Evolutionary conservation across 2,888 invertebrate genomes (phyloP), one percentile per base, ranked within the genome.

Genomic region (Tillus elongatus): DNA sequence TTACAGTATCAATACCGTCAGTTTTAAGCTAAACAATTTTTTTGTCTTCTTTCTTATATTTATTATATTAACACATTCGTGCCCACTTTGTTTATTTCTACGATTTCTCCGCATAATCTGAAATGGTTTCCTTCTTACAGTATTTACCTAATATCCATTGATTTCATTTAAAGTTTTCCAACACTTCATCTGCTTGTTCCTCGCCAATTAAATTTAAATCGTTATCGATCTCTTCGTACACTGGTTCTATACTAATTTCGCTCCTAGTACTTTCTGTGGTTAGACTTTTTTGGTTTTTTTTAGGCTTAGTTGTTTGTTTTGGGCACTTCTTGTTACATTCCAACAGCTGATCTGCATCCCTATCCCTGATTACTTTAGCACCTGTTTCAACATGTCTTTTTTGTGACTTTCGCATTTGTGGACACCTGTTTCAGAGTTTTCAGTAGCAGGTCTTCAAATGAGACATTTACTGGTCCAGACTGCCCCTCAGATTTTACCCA

Each of bases 331-430:
- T 19, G 6, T n/a, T 19, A 19, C 24, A n/a, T 19, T 19, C 24
- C n/a, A 19, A 19, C 24, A 8, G 24, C n/a, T 19, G 6, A 35
- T 29, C 33, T 19, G 14, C 30, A 39, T 39, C 30, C 19, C 24
- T 14, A 39, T 35, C 16, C 15, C 32, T 37, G 9, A 37, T 37
- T 15, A 33, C 38, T 38, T 38, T 34, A 32, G 39, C 39, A 36
- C 39, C 39, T 39, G 15, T 15, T 39, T 35, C 39, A n/a, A 39
- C 39, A 36, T 35, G 35, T 14, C 39, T 39, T 36, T 39, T 36
- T 39, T 36, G 36, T 30, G 14, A 39, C 31, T 39, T n/a, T n/a
- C 19, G 26, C 14, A 39, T 36, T 37, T 39, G 19, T 19, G 36
- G 36, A 13, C 4, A n/a, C 28, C 11, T 36, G 35, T 12, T 36